Base-by-base conservation (phyloP, 92 coral and sea anemone species). In the Phenganax subtilis region DNA sequence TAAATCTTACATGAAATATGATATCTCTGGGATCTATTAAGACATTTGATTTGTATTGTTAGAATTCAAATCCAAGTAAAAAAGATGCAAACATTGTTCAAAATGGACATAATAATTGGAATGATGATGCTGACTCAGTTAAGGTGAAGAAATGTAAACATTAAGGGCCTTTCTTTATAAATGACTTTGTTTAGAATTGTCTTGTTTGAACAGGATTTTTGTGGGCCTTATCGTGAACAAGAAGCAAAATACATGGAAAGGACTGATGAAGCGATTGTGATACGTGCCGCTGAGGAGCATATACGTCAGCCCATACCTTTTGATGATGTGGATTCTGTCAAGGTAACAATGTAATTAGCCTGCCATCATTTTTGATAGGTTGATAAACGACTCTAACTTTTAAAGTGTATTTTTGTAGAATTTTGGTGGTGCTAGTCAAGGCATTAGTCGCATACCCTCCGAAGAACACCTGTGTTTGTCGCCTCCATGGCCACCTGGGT, bases 201-300 rank as follows among this genome's bases (percentile, higher is more conserved):
- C 6, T 11, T 12, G 10, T 76, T 16, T 37, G 47, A 37, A 37
- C 77, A 96, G 99, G 99, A 96, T 82, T 94, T 88, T 80, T 85
- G 92, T 25, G 91, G 96, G 14, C 88, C 87, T 52, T 92, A 90
- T 81, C 91, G 98, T 5, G 85, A 92, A 84, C 91, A 90, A 73
- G 98, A 94, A 82, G 97, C 89, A 70, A 92, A 94, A 31, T 94
- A 94, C 85, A 94, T 90, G 97, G 97, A 90, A 78, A 77, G 98
- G 75, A 94, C 98, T 12, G 91, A 92, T 84, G 98, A 94, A 58
- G 98, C 92, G 14, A 94, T 94, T 55, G 90, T 92, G 80, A 92
- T 88, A 68, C 86, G 98, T 27, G 98, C 98, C 0, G 85, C 97
- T 7, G 98, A 92, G 57, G 97, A 90, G 68, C 98, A 92, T 83